Conservation (phyloP, 2,888 invertebrate genomes). For the Lasioglossum villosulum region DNA sequence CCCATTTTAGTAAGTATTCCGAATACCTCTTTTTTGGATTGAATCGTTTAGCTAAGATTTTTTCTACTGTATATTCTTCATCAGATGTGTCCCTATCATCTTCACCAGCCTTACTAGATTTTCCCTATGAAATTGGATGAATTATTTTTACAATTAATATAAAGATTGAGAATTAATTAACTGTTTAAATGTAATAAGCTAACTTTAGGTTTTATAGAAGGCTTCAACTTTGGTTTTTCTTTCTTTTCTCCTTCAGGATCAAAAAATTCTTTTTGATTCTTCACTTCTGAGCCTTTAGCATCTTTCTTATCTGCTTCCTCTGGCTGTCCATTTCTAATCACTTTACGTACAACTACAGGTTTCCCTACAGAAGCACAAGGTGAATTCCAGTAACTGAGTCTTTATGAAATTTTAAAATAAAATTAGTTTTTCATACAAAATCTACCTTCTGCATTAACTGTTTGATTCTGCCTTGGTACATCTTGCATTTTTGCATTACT, state of each 20-base stretch:
- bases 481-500: constrained; percentile 89
- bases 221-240: constrained; percentile 77
- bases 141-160: constrained; percentile 6
- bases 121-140: constrained; percentile 53
- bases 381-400: background rate
- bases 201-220: constrained; percentile 79
- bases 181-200: background rate
- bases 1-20: constrained; percentile 95
- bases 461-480: constrained; percentile 80
- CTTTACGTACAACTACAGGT: constrained; percentile 80
- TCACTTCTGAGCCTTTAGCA: constrained; percentile 70
- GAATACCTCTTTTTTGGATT: constrained; percentile 91
- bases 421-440: background rate
- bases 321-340: constrained; percentile 82
- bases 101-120: constrained; percentile 72
- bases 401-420: background rate
- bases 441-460: constrained; percentile 72
- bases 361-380: constrained; percentile 71
- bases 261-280: constrained; percentile 70
- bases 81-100: constrained; percentile 78
- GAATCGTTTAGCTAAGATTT: constrained; percentile 93
- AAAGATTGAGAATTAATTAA: background rate
- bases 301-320: constrained; percentile 79
- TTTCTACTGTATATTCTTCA: constrained; percentile 91
- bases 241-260: constrained; percentile 74